phyloP scores from a whole-genome alignment of 2,113 vertebrate species.

The Nothobranchius furzeri region DNA sequence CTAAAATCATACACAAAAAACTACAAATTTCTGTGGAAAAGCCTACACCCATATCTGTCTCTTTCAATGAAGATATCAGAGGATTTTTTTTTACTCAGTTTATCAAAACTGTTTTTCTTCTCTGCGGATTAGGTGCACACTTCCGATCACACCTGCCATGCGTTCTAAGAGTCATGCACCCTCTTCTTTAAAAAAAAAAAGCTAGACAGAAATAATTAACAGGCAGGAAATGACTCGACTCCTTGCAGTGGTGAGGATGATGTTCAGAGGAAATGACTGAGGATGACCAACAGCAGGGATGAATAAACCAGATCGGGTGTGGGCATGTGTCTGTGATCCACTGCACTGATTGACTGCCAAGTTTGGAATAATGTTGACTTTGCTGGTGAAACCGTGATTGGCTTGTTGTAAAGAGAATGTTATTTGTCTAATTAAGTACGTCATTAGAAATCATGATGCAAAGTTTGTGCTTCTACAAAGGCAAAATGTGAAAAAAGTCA shows the following conservation, averaged over 20 bases:
- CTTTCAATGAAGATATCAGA: neutral
- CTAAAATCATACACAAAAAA: neutral
- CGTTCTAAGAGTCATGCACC: slow-evolving; percentile 5
- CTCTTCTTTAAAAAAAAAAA: slow-evolving; percentile 27
- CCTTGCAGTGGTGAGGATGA: slow-evolving; percentile 43
- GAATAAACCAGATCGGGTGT: slow-evolving; percentile 26
- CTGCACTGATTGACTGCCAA: neutral
- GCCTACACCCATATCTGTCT: no score
- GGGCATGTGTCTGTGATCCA: slow-evolving; percentile 35
- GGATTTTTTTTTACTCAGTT: neutral
- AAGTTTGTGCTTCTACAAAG: neutral
- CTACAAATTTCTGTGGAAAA: neutral
- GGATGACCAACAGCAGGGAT: slow-evolving; percentile 47
- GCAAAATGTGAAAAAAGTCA: neutral
- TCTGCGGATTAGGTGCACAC: neutral
- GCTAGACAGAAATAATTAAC: slow-evolving; percentile 58
- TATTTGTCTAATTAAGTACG: no score
- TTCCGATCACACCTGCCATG: neutral
- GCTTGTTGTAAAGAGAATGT: no score
- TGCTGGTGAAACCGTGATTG: neutral
- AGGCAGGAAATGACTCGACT: slow-evolving; percentile 67
- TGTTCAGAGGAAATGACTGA: slow-evolving; percentile 64
- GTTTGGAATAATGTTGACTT: slow-evolving; percentile 25
- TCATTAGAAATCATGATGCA: neutral
- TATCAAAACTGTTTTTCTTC: neutral